These are phyloP conservation scores for Fundulus diaphanus DNA, from an alignment of 2,797 vertebrate species.

Conservation along the genomic window DNA sequence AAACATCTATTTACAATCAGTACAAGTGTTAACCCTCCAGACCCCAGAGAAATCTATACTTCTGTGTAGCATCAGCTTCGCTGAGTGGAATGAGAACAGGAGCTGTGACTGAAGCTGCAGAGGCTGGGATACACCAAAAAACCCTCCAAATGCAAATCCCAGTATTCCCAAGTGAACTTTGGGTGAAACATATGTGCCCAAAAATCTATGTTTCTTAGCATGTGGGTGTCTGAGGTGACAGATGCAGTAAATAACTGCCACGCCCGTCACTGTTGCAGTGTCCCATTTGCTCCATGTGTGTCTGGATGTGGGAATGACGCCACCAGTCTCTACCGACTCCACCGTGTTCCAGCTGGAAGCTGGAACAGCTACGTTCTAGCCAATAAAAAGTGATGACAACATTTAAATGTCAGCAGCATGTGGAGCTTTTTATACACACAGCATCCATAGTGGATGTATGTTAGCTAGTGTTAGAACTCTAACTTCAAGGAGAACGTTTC, in stretches of 20 bases:
- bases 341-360: too few species aligned
- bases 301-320: not conserved
- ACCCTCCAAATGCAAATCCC: not conserved
- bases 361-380: too few species aligned
- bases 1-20: constrained; percentile 79
- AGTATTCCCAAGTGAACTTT: not conserved
- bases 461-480: too few species aligned
- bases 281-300: not conserved
- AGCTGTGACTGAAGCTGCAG: not conserved
- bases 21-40: constrained; percentile 65
- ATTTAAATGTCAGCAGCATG: not conserved
- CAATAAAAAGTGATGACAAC: not conserved
- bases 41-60: constrained; percentile 1
- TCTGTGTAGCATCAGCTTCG: not conserved
- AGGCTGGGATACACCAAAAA: not conserved
- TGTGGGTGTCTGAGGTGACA: not conserved
- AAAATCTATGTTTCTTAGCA: not conserved
- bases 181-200: not conserved
- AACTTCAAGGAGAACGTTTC: not conserved
- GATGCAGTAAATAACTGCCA: too few species aligned
- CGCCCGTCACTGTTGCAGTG: too few species aligned
- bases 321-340: not conserved
- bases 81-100: constrained; percentile 3
- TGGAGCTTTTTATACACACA: not conserved
- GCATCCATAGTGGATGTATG: too few species aligned